Percentiles rank a stretch among this genome's conserved stretches.
phyloP scores from a whole-genome alignment of 1,140 invertebrate species.

The Elysia chlorotica region DNA sequence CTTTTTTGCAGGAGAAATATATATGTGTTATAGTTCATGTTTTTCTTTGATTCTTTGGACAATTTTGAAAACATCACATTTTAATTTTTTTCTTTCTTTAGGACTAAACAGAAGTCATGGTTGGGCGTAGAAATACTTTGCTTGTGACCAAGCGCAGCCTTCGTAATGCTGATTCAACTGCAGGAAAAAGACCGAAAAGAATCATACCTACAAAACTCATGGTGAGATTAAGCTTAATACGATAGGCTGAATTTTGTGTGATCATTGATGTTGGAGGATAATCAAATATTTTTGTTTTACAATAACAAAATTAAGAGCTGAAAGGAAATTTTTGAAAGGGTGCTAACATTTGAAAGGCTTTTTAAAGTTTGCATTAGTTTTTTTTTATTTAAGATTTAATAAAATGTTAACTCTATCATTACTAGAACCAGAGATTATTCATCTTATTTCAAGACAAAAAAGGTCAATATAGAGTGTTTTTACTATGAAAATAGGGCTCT shows the following conservation, averaged over 20 bases:
- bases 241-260: neutral
- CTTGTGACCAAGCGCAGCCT: conserved; percentile 17
- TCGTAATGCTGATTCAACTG: neutral
- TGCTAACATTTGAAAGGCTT: neutral
- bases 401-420: too few relatives aligned
- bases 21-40: too few relatives aligned
- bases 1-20: too few relatives aligned
- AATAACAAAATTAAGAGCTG: neutral
- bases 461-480: too few relatives aligned
- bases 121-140: conserved; percentile 1
- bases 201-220: conserved; percentile 19
- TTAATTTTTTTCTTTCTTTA: too few relatives aligned
- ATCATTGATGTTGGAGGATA: too few relatives aligned
- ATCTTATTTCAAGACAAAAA: too few relatives aligned
- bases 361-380: neutral
- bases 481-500: too few relatives aligned
- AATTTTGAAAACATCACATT: too few relatives aligned
- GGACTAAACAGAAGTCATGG: too few relatives aligned
- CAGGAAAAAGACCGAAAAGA: neutral
- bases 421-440: too few relatives aligned
- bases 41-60: too few relatives aligned
- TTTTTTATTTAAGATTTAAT: neutral
- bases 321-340: neutral
- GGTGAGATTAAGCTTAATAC: neutral
- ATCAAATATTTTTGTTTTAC: neutral